Conservation (phyloP, 2,797 vertebrate genomes). For the Sphaeramia orbicularis region DNA sequence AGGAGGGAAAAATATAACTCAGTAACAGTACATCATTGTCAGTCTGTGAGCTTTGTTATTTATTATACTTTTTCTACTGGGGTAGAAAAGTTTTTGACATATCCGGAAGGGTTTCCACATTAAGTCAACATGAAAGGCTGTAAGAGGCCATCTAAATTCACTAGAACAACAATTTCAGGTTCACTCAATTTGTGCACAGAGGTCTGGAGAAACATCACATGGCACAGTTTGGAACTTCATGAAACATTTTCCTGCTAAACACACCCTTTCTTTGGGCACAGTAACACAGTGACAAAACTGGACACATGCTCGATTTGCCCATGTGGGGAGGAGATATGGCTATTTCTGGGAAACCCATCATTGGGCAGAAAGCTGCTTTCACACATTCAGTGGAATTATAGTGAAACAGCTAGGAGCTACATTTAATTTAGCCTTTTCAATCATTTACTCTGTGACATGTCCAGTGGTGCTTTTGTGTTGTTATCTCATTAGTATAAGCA, state of each 20-base stretch:
- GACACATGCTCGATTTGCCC: constrained; percentile 13
- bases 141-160: constrained; percentile 6
- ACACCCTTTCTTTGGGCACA: constrained; percentile 47
- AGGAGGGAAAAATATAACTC: too few species aligned
- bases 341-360: constrained; percentile 18
- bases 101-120: constrained; percentile 4
- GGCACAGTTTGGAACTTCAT: constrained; percentile 42
- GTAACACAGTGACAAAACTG: constrained; percentile 40
- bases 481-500: not conserved
- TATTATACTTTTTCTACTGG: too few species aligned
- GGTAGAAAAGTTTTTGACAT: too few species aligned
- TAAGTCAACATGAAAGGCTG: not conserved
- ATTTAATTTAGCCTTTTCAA: not conserved
- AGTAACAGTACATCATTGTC: too few species aligned
- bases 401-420: not conserved
- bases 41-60: too few species aligned
- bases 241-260: constrained; percentile 36
- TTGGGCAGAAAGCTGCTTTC: constrained; percentile 9
- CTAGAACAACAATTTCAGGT: not conserved
- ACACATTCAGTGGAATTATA: not conserved
- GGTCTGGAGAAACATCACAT: constrained; percentile 41
- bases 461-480: not conserved
- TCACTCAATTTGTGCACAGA: constrained; percentile 1
- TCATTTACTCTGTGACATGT: constrained; percentile 3
- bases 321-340: constrained; percentile 32